A percentile compares a stretch with the other conserved stretches of the same genome.
phyloP scores from a whole-genome alignment of 2,797 vertebrate genomes.

The Cirrhinus molitorella region DNA sequence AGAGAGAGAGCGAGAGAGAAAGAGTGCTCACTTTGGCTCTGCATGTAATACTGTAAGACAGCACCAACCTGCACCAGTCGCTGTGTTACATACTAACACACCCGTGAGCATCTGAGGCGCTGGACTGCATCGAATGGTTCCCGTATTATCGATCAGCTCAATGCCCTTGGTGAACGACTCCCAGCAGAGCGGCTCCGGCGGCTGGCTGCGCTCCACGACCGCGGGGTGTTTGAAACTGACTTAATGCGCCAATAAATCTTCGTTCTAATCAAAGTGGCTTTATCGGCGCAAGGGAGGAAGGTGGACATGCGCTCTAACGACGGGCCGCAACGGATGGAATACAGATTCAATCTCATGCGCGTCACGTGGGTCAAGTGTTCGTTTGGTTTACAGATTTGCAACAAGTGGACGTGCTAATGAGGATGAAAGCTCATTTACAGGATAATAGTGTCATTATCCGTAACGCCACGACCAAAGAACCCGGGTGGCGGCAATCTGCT shows the following conservation, averaged over 20 bases:
- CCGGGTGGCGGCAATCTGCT: constrained; percentile 22
- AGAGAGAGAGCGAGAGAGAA: no score
- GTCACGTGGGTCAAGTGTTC: background rate
- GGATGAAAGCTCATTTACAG: constrained; percentile 67
- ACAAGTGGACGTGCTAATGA: constrained; percentile 57
- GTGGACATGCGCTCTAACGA: constrained; percentile 78
- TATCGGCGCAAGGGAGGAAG: constrained; percentile 72
- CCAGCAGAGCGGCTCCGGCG: constrained; percentile 73
- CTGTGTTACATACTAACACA: background rate
- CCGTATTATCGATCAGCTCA: constrained; percentile 81
- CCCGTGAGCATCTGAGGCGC: constrained; percentile 39
- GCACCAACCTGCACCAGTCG: background rate
- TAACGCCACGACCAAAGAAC: constrained; percentile 32
- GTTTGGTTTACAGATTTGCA: background rate
- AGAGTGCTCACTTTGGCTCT: background rate
- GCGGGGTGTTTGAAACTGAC: constrained; percentile 71
- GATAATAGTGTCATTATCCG: constrained; percentile 61
- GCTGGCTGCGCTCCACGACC: constrained; percentile 74
- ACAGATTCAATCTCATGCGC: constrained; percentile 65
- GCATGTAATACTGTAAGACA: background rate
- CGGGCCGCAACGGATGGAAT: constrained; percentile 67
- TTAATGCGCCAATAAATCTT: constrained; percentile 83
- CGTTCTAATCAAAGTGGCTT: constrained; percentile 78
- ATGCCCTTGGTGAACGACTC: constrained; percentile 80
- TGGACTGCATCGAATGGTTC: constrained; percentile 60